Base-by-base conservation (phyloP, 2,797 vertebrate genomes). In the Aeoliscus strigatus region DNA sequence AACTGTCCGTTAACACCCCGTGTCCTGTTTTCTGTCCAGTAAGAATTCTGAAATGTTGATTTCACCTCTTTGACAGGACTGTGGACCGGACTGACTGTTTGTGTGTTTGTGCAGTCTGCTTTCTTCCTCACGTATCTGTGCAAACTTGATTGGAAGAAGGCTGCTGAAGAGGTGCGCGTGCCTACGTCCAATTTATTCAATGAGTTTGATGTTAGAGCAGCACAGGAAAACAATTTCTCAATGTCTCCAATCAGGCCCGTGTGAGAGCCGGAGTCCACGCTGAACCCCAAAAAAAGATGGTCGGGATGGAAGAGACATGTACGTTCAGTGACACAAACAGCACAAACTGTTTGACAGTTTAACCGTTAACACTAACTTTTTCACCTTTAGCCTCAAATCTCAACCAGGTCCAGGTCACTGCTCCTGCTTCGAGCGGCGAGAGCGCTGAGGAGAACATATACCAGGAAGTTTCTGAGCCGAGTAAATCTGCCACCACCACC, bases 131-230 rank as follows among this genome's bases (percentile, higher is more conserved):
- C 57, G 14, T 86, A 87, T 27, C 47, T 94, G 55, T 52, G 50
- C 27, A 87, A 63, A 9, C 84, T 94, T 5, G 73, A 97, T 13
- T 97, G 96, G 94, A 85, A 82, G 36, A 88, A 84, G 33, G 90
- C 82, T n/a, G 80, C 87, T 4, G 56, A 89, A 34, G 90, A 97
- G 90, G 96, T 96, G 57, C 52, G 4, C 35, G 12, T 8, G 6
- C 4, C 2, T 12, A 13, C 18, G 5, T 1, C 4, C 14, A 2
- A 9, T 21, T 21, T 21, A 21, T 21, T 21, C 6, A 21, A 21
- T 21, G 18, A 21, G 18, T 21, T 6, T 6, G 18, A 21, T 21
- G 6, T 21, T 6, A 21, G 3, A 21, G 18, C 18, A 21, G 6
- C 6, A 21, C 3, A 3, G 18, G 3, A 21, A 3, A 3, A 3